Conservation (phyloP, 2,888 invertebrate species). For the Brenthis daphne region DNA sequence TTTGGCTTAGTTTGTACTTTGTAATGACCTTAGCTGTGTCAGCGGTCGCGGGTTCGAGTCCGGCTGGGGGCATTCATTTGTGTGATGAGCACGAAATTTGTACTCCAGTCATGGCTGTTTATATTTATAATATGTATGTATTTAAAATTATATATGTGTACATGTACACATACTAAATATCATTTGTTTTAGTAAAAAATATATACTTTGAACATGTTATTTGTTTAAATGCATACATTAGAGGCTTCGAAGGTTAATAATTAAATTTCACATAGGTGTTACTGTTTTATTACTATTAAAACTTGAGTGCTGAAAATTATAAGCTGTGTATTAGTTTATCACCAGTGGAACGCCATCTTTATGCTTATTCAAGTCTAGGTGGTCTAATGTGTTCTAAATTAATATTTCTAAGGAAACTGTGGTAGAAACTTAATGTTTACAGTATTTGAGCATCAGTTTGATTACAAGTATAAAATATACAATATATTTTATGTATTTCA, state of each 20-base stretch:
- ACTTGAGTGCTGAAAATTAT: slow-evolving; percentile 4
- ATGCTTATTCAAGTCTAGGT: slow-evolving; percentile 19
- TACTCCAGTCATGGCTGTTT: no score
- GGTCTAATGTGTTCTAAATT: slow-evolving; percentile 33
- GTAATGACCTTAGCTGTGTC: no score
- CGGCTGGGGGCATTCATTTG: no score
- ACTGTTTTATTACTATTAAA: slow-evolving; percentile 1
- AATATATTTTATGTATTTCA: slow-evolving; percentile 3
- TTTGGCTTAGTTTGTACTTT: no score
- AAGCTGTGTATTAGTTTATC: slow-evolving; percentile 46
- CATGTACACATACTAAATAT: no score
- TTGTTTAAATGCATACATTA: not conserved
- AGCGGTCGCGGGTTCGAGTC: no score
- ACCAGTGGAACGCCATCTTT: slow-evolving; percentile 2
- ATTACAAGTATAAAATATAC: slow-evolving; percentile 14
- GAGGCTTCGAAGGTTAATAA: not conserved
- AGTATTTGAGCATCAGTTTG: not conserved
- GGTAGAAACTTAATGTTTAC: slow-evolving; percentile 6
- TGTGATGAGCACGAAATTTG: no score
- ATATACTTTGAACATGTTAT: no score
- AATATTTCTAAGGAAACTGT: slow-evolving; percentile 1
- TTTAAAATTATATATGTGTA: no score
- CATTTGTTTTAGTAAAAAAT: no score
- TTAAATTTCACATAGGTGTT: not conserved
- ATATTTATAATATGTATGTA: no score